phyloP scores from a whole-genome alignment of 2,888 invertebrate species.

The Schizotus pectinicornis region DNA sequence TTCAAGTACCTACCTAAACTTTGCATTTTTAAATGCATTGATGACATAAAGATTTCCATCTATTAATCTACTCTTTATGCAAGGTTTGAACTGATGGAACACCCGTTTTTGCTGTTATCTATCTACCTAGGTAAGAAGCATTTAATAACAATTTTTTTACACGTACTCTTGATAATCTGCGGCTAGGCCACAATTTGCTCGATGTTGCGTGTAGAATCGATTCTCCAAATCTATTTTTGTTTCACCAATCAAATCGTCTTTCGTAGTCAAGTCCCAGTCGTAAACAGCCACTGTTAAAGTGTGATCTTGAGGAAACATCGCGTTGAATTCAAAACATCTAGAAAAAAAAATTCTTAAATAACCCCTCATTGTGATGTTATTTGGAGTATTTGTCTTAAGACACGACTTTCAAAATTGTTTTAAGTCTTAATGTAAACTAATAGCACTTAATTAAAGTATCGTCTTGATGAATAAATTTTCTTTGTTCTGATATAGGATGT shows the following conservation, averaged over 20 bases:
- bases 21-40: too few species aligned
- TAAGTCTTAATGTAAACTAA: too few species aligned
- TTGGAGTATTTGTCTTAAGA: neutral
- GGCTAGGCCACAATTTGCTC: conserved; percentile 80
- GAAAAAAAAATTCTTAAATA: conserved; percentile 29
- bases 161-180: conserved; percentile 69
- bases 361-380: too few species aligned
- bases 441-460: too few species aligned
- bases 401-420: neutral
- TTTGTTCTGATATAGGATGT: too few species aligned
- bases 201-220: conserved; percentile 79
- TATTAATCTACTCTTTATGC: too few species aligned
- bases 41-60: too few species aligned
- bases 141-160: neutral
- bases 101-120: too few species aligned
- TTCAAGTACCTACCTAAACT: too few species aligned
- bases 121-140: too few species aligned
- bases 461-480: too few species aligned
- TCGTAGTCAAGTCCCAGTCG: conserved; percentile 72
- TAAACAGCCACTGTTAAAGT: conserved; percentile 74
- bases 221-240: conserved; percentile 88
- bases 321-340: conserved; percentile 78
- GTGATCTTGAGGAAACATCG: conserved; percentile 77
- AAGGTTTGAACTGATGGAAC: too few species aligned
- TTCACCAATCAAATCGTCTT: conserved; percentile 83